A percentile compares a stretch with the other conserved stretches of the same genome.
Evolutionary conservation across 2,797 vertebrate genomes (phyloP).

Genomic region (Rhyacichthys aspro): DNA sequence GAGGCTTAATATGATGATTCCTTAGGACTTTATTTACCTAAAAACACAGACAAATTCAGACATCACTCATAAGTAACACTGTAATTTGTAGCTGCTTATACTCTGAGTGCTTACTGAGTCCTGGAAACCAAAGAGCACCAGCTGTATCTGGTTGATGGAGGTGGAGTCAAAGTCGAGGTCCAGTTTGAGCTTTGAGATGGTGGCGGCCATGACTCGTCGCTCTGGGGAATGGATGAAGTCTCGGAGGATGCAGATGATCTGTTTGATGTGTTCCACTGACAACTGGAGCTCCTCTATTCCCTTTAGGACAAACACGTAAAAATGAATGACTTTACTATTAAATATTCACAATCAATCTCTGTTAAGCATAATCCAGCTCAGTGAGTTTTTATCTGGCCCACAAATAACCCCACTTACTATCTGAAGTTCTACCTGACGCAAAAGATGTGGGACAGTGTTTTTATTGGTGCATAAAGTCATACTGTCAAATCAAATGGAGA

Average conservation of each 20-base stretch:
- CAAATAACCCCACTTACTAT: too few relatives aligned
- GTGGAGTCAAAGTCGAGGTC: slow-evolving; percentile 94
- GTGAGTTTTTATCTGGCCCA: too few relatives aligned
- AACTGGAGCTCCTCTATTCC: slow-evolving; percentile 89
- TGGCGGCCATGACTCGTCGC: slow-evolving; percentile 91
- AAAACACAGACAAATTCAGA: slow-evolving; percentile 18
- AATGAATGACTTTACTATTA: too few relatives aligned
- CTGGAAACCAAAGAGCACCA: slow-evolving; percentile 95
- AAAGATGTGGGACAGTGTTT: too few relatives aligned
- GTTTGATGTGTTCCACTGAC: slow-evolving; percentile 91
- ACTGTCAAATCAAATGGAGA: too few relatives aligned
- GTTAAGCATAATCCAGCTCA: too few relatives aligned
- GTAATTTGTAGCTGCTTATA: slow-evolving; percentile 6
- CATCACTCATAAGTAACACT: background rate
- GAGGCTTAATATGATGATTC: slow-evolving; percentile 92
- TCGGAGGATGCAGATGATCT: slow-evolving; percentile 93
- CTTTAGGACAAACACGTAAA: slow-evolving; percentile 59
- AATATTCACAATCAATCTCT: too few relatives aligned
- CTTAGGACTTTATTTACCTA: slow-evolving; percentile 94
- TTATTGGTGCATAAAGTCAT: too few relatives aligned
- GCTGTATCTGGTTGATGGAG: slow-evolving; percentile 93
- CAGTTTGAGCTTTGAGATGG: slow-evolving; percentile 92
- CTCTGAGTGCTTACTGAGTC: slow-evolving; percentile 84
- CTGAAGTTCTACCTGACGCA: too few relatives aligned
- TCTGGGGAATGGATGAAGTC: slow-evolving; percentile 95